Evolutionary conservation across 2,113 vertebrate genomes (phyloP), one percentile per base, ranked within the genome.

Genomic region (Mus musculus): DNA sequence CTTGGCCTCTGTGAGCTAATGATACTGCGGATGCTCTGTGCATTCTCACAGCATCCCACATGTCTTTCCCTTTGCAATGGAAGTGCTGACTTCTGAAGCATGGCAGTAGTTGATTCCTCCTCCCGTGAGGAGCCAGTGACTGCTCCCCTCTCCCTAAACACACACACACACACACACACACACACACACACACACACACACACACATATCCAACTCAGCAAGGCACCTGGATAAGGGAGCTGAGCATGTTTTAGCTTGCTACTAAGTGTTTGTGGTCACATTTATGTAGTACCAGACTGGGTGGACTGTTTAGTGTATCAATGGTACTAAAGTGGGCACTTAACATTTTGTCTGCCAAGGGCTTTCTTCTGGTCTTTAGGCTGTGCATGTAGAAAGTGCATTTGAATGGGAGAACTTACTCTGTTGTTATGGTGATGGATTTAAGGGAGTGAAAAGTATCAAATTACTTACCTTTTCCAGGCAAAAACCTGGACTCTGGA

Each of bases 391-490:
- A 97, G 91, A 78, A 93, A 94, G 94, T 89, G 80, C 69, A 92
- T 95, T 81, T 91, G 92, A 93, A 54, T 67, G 80, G 8, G 33
- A 84, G 49, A 81, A 7, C 19, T 88, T 94, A 91, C 49, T 89
- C 92, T 77, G 78, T 95, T 98, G 95, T 92, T 20, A 95, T 75
- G 85, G 63, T 97, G 97, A 96, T 97, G 93, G 90, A 95, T 97
- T 96, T 96, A 95, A 93, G 94, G 82, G 94, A 97, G 93, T 94
- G 91, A 92, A 97, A 97, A 98, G 96, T 52, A 97, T 96, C 94
- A 96, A 97, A 97, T 97, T 90, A 95, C 95, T 97, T 85, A 22
- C 17, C 26, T 78, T 93, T 97, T 97, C 97, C 98, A 91, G 91
- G 28, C 30, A 30, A 65, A 67, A 30, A 30, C 63, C 65, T 33